Percentiles rank a stretch among this genome's conserved stretches.
Conservation (phyloP, 2,113 vertebrate genomes). For the Catagonus wagneri region DNA sequence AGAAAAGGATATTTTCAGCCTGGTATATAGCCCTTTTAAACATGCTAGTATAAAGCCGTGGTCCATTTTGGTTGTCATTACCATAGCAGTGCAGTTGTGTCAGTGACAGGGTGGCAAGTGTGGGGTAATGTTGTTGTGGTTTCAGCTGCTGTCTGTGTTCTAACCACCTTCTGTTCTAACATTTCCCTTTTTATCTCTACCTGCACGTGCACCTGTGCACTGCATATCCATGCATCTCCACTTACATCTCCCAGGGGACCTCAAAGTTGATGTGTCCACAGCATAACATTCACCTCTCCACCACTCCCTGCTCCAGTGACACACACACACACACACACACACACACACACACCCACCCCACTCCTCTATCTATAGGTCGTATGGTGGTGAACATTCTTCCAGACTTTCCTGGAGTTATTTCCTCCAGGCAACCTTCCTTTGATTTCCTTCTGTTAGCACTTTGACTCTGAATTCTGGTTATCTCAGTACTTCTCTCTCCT, state of each 20-base stretch:
- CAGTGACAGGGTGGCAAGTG: background rate
- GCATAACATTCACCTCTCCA: background rate
- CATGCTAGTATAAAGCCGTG: background rate
- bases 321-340: background rate
- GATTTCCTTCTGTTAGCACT: background rate
- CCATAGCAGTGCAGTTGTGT: background rate
- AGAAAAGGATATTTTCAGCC: background rate
- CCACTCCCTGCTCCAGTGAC: background rate
- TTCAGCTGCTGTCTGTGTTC: background rate
- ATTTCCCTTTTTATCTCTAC: background rate
- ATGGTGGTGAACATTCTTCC: background rate
- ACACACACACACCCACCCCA: background rate
- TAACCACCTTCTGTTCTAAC: background rate
- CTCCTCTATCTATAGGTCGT: background rate
- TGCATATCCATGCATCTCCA: background rate
- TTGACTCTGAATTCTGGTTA: background rate
- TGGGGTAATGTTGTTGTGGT: background rate
- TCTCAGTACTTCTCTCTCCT: background rate
- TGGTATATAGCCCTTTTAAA: background rate
- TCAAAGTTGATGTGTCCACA: background rate
- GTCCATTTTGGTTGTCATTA: background rate
- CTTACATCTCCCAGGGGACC: background rate
- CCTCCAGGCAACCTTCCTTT: background rate
- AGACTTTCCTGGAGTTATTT: background rate
- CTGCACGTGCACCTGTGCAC: background rate